Evolutionary conservation across 2,113 vertebrate genomes (phyloP).

Genomic region (Hystrix cristata): DNA sequence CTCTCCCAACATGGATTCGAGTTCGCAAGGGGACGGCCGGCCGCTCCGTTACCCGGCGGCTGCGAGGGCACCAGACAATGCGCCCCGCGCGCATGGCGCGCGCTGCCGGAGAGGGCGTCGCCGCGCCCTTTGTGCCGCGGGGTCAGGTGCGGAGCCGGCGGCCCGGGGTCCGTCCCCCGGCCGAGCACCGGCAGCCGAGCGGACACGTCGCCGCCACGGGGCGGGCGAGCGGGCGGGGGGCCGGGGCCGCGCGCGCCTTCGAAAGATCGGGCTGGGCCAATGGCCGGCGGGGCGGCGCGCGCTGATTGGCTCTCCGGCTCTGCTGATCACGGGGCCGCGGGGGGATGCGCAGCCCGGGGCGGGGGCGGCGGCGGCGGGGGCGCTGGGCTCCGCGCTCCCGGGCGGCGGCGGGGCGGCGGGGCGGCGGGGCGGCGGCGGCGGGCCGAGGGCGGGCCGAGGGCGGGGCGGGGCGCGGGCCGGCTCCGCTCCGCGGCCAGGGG

Average conservation of each 20-base stretch:
- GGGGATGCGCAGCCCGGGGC: constrained; percentile 62
- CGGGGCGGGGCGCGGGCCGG: not conserved
- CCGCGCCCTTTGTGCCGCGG: not conserved
- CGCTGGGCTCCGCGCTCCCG: constrained; percentile 49
- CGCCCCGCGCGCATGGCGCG: not conserved
- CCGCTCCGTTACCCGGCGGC: not conserved
- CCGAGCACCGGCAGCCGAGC: not conserved
- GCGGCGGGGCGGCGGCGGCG: not conserved
- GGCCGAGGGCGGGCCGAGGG: constrained; percentile 27
- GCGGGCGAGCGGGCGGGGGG: constrained; percentile 58
- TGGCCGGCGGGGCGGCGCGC: constrained; percentile 81
- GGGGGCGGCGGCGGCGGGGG: constrained; percentile 63
- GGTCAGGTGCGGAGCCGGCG: constrained; percentile 61
- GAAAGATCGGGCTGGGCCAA: constrained; percentile 85
- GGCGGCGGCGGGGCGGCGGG: constrained; percentile 58
- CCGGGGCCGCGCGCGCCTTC: constrained; percentile 73
- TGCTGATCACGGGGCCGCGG: constrained; percentile 81
- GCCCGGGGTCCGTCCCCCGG: not conserved
- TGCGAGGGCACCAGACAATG: not conserved
- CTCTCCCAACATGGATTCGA: not conserved
- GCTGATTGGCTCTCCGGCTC: constrained; percentile 83
- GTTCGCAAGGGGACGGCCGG: not conserved
- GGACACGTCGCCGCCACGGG: constrained; percentile 59
- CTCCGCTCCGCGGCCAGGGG: constrained; percentile 60
- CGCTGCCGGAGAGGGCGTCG: not conserved